Conservation (phyloP, 2,888 invertebrate species). For the Leucophora obtusa region DNA sequence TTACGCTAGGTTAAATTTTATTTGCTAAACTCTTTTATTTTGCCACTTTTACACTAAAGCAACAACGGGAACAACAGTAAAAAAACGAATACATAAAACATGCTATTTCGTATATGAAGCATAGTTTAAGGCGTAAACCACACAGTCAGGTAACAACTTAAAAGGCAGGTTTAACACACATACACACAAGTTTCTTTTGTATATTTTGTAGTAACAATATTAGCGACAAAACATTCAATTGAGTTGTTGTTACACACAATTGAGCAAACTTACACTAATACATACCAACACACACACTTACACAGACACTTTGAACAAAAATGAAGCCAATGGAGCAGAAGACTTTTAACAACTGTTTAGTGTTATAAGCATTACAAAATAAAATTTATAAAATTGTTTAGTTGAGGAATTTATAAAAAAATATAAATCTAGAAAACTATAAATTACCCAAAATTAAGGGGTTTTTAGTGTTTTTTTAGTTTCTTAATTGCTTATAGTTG, state of each 20-base stretch:
- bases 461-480: not conserved
- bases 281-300: not conserved
- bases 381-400: not conserved
- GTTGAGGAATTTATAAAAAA: not conserved
- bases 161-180: not conserved
- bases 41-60: constrained; percentile 45
- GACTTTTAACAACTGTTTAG: constrained; percentile 36
- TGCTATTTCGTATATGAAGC: not conserved
- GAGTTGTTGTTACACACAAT: constrained; percentile 62
- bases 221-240: constrained; percentile 63
- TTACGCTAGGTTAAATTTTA: constrained; percentile 60
- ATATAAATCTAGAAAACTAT: not conserved
- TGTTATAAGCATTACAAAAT: constrained; percentile 37
- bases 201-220: constrained; percentile 39
- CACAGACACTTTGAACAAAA: constrained; percentile 12
- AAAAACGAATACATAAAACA: constrained; percentile 8
- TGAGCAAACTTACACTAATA: constrained; percentile 36
- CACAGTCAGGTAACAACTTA: not conserved
- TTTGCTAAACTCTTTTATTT: constrained; percentile 60
- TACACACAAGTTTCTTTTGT: constrained; percentile 44
- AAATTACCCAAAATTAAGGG: not conserved
- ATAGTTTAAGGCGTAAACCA: constrained; percentile 60
- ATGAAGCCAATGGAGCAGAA: constrained; percentile 49
- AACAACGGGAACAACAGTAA: not conserved
- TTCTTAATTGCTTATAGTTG: not conserved